phyloP scores from a whole-genome alignment of 2,797 vertebrate genomes.

The Pseudocheirus occidentalis region DNA sequence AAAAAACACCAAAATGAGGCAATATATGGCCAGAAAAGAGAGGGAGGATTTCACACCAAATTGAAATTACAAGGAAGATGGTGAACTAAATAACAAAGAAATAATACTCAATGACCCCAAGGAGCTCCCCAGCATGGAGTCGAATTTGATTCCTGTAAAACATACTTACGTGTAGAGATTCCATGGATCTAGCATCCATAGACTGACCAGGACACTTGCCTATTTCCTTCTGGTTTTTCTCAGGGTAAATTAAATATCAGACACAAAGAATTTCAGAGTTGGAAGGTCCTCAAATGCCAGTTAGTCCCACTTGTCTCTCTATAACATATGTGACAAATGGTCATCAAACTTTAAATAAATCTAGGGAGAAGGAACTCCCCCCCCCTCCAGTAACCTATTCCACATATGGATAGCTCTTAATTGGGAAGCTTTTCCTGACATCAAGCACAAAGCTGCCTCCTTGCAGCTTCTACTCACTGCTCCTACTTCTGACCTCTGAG shows the following conservation, averaged over 20 bases:
- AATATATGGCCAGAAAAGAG: not conserved
- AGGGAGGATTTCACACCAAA: not conserved
- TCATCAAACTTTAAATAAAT: not conserved
- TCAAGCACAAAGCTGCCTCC: not conserved
- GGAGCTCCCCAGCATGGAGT: not conserved
- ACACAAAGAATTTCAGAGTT: not conserved
- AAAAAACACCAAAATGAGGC: not conserved
- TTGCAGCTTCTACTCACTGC: not conserved
- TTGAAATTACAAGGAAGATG: not conserved
- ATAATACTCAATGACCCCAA: not conserved
- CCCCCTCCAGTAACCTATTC: not conserved
- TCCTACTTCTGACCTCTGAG: not conserved
- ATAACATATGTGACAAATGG: not conserved
- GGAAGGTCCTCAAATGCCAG: not conserved
- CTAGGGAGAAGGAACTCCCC: not conserved
- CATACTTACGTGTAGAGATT: not conserved
- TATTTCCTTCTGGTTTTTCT: not conserved
- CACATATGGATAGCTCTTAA: not conserved
- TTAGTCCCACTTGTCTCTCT: not conserved
- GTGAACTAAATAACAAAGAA: not conserved
- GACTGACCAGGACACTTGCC: not conserved
- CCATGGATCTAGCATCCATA: not conserved
- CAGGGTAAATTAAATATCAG: slow-evolving; percentile 20
- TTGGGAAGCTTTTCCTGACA: not conserved
- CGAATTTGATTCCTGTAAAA: not conserved